These are phyloP conservation scores for Dicrurus megarhynchus DNA, from an alignment of 2,113 vertebrate genomes.

Conservation along the genomic window DNA sequence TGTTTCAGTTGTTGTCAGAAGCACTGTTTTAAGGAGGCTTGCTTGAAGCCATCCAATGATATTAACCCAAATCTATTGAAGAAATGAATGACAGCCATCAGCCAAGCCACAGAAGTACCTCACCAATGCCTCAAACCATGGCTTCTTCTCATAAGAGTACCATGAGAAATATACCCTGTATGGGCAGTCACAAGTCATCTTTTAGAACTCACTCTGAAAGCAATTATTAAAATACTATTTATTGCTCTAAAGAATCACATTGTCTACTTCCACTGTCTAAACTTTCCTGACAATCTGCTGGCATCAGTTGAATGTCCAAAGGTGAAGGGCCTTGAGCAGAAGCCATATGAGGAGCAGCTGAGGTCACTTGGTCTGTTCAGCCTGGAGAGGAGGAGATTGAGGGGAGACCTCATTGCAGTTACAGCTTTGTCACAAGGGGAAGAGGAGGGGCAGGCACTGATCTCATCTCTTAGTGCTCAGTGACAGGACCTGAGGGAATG, in stretches of 20 bases:
- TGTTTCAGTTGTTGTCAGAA: not conserved
- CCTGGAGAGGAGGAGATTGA: not conserved
- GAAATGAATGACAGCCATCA: not conserved
- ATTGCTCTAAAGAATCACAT: not conserved
- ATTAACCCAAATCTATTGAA: not conserved
- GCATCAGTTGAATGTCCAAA: not conserved
- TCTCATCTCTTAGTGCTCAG: not conserved
- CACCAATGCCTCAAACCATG: not conserved
- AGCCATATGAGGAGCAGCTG: accelerated
- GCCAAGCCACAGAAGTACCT: not conserved
- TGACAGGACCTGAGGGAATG: accelerated
- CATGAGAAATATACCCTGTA: not conserved
- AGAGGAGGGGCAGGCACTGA: not conserved
- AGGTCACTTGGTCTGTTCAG: not conserved
- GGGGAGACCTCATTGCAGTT: accelerated
- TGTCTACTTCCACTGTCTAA: not conserved
- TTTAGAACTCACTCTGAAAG: not conserved
- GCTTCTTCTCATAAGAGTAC: not conserved
- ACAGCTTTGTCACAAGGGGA: accelerated
- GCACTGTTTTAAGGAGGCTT: not conserved
- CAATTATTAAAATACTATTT: not conserved
- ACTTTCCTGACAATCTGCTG: not conserved
- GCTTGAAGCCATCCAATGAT: not conserved
- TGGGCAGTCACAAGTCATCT: not conserved
- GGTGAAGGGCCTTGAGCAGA: not conserved